A percentile compares a stretch with the other conserved stretches of the same genome.
phyloP scores from a whole-genome alignment of 2,888 invertebrate genomes.

The Leptopilina drosophilae region DNA sequence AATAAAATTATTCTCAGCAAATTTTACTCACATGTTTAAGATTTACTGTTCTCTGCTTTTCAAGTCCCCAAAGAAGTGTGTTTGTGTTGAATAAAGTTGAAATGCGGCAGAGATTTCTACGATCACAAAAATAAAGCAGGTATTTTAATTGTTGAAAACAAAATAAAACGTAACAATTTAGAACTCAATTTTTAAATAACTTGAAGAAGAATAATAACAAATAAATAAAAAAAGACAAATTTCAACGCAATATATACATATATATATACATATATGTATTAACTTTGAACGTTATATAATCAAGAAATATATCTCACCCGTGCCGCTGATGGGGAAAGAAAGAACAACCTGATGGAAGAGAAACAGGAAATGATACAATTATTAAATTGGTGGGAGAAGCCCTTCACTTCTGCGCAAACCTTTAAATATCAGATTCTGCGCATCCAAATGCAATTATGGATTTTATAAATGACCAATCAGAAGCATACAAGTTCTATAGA shows the following conservation, averaged over 20 bases:
- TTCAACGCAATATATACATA: neutral
- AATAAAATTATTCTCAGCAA: neutral
- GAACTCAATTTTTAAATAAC: constrained; percentile 21
- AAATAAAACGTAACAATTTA: constrained; percentile 11
- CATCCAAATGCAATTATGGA: constrained; percentile 21
- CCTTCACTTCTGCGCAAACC: constrained; percentile 25
- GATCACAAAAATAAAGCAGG: constrained; percentile 48
- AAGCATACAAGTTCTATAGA: neutral
- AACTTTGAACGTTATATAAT: neutral
- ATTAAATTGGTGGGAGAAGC: constrained; percentile 34
- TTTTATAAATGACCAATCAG: constrained; percentile 21
- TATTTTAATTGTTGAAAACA: constrained; percentile 34
- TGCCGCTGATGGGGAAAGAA: constrained; percentile 70
- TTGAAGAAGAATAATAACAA: neutral
- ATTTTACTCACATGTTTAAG: constrained; percentile 67
- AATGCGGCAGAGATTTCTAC: constrained; percentile 65
- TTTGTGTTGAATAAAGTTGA: constrained; percentile 34
- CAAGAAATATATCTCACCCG: constrained; percentile 64
- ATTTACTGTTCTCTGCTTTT: constrained; percentile 57
- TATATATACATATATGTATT: too few species aligned
- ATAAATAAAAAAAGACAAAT: neutral
- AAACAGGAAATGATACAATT: constrained; percentile 45
- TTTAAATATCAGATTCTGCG: neutral
- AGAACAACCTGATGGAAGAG: constrained; percentile 58
- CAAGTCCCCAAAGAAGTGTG: constrained; percentile 58